A percentile compares a stretch with the other conserved stretches of the same genome.
Evolutionary conservation across 2,888 invertebrate genomes (phyloP).

Genomic region (Leptopilina myrica): DNA sequence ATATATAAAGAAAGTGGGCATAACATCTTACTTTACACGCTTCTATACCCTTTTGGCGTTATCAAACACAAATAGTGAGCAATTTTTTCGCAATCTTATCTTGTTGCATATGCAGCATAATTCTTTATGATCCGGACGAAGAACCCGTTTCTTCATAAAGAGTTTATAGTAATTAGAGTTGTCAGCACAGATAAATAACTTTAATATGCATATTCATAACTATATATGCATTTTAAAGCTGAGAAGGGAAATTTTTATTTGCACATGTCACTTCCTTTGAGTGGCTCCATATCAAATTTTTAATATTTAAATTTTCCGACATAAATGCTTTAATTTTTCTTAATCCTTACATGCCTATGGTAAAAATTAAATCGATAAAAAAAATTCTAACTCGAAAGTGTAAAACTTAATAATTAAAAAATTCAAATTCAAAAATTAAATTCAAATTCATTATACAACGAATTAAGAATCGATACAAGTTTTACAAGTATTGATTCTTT

Average conservation of each 20-base stretch:
- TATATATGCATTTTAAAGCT: not conserved
- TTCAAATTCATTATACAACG: no score
- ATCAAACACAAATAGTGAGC: constrained; percentile 18
- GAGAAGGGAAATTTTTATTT: not conserved
- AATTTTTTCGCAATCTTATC: constrained; percentile 3
- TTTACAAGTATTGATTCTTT: no score
- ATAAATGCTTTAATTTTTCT: no score
- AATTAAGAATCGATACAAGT: no score
- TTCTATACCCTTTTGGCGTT: constrained; percentile 11
- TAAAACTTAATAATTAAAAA: no score
- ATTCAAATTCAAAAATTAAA: no score
- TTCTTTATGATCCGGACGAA: constrained; percentile 16
- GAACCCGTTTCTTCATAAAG: not conserved
- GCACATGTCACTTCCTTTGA: not conserved
- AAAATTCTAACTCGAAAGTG: no score
- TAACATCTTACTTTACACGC: constrained; percentile 9
- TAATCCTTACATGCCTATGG: no score
- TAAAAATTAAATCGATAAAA: no score
- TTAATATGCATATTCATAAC: not conserved
- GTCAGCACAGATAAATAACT: constrained; percentile 19
- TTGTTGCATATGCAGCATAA: constrained; percentile 3
- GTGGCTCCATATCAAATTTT: not conserved
- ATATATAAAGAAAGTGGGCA: not conserved
- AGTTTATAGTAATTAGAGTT: constrained; percentile 29
- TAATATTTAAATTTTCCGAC: not conserved